A percentile compares a stretch with the other conserved stretches of the same genome.
These are phyloP conservation scores for Syngnathus acus DNA, from an alignment of 2,797 vertebrate genomes.

Conservation along the genomic window DNA sequence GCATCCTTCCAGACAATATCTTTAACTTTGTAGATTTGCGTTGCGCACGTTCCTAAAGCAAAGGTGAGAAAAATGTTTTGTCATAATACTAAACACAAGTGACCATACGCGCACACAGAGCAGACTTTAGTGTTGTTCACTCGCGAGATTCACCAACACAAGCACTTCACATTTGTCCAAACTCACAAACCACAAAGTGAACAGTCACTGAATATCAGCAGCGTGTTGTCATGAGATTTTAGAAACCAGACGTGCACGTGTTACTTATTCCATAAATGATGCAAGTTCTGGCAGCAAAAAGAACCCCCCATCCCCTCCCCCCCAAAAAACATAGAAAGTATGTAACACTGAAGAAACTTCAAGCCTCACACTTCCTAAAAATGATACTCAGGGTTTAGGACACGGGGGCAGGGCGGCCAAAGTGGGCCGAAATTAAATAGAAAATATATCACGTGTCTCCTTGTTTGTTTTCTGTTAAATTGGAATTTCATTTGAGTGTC, in stretches of 20 bases:
- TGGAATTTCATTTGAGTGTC: conserved; percentile 57
- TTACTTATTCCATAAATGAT: conserved; percentile 48
- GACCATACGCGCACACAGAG: conserved; percentile 60
- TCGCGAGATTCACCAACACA: conserved; percentile 62
- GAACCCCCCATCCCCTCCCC: conserved; percentile 11
- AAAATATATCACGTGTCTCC: conserved; percentile 63
- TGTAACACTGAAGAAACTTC: conserved; percentile 62
- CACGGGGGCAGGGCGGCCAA: conserved; percentile 29
- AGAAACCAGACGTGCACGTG: conserved; percentile 63
- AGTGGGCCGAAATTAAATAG: conserved; percentile 70
- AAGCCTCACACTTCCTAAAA: conserved; percentile 54
- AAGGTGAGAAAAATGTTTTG: conserved; percentile 29
- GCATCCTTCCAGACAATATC: conserved; percentile 49
- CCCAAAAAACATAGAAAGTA: conserved; percentile 43
- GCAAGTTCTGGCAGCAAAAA: conserved; percentile 46
- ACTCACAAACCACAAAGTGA: conserved; percentile 67
- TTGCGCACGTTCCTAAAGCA: conserved; percentile 44
- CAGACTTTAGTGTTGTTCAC: conserved; percentile 55
- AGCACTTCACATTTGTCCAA: conserved; percentile 66
- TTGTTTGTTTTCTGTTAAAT: conserved; percentile 54
- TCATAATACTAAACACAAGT: conserved; percentile 68
- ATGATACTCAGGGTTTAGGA: conserved; percentile 3
- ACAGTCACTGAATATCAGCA: conserved; percentile 71
- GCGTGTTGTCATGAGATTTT: conserved; percentile 57
- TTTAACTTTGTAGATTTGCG: conserved; percentile 45